Conservation (phyloP, 2,888 invertebrate genomes). For the Phalera bucephala region DNA sequence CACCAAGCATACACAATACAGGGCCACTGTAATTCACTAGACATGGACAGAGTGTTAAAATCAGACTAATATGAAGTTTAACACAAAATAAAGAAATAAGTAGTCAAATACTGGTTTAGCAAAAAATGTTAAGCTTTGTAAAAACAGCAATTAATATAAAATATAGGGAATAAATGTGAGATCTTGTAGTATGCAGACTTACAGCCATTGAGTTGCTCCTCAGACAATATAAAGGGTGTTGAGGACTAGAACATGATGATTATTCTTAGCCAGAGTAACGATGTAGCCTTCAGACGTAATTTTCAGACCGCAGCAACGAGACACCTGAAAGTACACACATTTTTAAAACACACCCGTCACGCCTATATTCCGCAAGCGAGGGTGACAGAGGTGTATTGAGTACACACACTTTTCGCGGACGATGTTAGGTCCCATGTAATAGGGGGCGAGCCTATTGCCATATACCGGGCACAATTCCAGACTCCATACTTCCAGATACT, state of each 20-base stretch:
- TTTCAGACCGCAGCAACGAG: constrained; percentile 98
- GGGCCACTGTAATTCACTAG: constrained; percentile 64
- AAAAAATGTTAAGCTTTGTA: constrained; percentile 80
- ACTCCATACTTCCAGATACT: too few relatives aligned
- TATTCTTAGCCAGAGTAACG: constrained; percentile 98
- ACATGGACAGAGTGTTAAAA: constrained; percentile 61
- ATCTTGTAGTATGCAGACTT: constrained; percentile 83
- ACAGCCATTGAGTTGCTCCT: constrained; percentile 83
- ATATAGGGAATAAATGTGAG: constrained; percentile 83
- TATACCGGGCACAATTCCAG: too few relatives aligned
- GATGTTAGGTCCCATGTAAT: too few relatives aligned
- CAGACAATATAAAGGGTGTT: constrained; percentile 96
- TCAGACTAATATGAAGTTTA: constrained; percentile 77
- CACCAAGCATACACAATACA: constrained; percentile 53
- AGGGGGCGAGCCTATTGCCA: too few relatives aligned
- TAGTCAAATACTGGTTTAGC: constrained; percentile 83
- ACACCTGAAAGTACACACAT: constrained; percentile 95
- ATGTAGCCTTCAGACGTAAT: constrained; percentile 98
- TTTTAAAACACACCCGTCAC: too few relatives aligned
- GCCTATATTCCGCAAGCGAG: too few relatives aligned
- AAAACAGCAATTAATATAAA: constrained; percentile 81
- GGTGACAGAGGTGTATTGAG: too few relatives aligned
- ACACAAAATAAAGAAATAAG: constrained; percentile 75
- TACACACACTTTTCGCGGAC: too few relatives aligned
- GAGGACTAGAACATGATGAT: constrained; percentile 98